phyloP scores from a whole-genome alignment of 1,140 invertebrate species.

The Thereuonema tuberculata region DNA sequence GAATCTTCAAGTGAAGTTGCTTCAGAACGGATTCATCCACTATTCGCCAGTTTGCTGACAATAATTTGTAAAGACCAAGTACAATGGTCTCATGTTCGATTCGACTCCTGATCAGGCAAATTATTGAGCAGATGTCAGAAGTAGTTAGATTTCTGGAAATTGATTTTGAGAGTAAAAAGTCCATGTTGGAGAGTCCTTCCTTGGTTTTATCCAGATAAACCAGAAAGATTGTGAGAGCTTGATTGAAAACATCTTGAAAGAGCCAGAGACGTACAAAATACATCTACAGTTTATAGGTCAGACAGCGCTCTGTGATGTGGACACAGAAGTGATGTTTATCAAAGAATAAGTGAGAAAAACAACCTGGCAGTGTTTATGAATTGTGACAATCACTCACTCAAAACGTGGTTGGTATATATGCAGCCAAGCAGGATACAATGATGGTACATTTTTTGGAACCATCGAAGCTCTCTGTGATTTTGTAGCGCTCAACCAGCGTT shows the following conservation, averaged over 20 bases:
- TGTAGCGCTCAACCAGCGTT: too few species aligned
- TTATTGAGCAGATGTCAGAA: too few species aligned
- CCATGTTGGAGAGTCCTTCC: constrained; percentile 3
- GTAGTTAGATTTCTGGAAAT: too few species aligned
- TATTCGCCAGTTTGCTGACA: background rate
- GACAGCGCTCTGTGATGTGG: background rate
- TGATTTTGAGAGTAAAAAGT: background rate
- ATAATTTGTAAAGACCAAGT: constrained; percentile 2
- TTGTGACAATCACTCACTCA: background rate
- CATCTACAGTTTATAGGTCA: background rate
- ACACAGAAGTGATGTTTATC: background rate
- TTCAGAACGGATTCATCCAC: constrained; percentile 10
- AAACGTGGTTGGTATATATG: background rate
- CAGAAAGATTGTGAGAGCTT: background rate
- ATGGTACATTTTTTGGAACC: too few species aligned
- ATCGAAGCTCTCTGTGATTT: too few species aligned
- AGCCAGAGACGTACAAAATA: background rate
- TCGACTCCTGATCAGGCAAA: background rate
- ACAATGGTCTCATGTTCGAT: constrained; percentile 8
- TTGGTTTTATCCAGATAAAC: background rate
- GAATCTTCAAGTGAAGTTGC: constrained; percentile 4
- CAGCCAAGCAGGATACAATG: background rate
- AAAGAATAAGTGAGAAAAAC: background rate
- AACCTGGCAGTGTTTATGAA: background rate
- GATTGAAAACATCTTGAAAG: background rate